Evolutionary conservation across 2,888 invertebrate genomes (phyloP), one percentile per base, ranked within the genome.

Genomic region (Nebria brevicollis): DNA sequence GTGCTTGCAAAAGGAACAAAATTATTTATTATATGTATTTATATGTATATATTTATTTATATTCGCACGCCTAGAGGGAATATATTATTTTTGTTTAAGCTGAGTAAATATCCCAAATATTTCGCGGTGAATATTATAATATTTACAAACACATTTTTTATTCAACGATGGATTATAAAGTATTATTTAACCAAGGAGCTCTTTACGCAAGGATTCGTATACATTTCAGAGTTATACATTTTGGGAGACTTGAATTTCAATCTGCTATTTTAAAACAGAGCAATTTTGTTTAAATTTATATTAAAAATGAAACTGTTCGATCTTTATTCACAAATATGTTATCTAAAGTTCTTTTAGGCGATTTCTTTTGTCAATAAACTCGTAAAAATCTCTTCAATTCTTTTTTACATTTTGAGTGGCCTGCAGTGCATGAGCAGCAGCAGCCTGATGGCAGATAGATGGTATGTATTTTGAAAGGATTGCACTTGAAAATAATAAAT

Each of bases 401-500:
- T 54, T 8, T 54, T 7, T 54, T 54, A 0, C 8, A 54, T 54
- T 54, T 54, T 54, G 54, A 8, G 54, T 78, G 64, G 11, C 26
- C 74, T 42, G 66, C 66, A 25, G 70, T 64, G 72, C 54, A 25
- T 34, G 70, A 25, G 77, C 20, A 42, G 54, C 41, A 73, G 78
- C 66, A 64, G 65, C 70, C 34, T 34, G 34, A 34, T 34, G 34
- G 34, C 34, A 34, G 34, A 34, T 34, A 34, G 34, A 34, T 34
- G 5, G 34, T 34, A 34, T 34, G 34, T 34, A 34, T 34, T 34
- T 54, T 77, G 77, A 65, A 74, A 66, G 70, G 74, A 74, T 80
- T 80, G 70, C 72, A 64, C 75, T 80, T 80, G 75, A 75, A 80
- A 70, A 80, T 80, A 80, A 80, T 75, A 80, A 80, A 80, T 80